A percentile compares a stretch with the other conserved stretches of the same genome.
phyloP scores from a whole-genome alignment of 2,888 invertebrate genomes.

The Pherbina coryleti region DNA sequence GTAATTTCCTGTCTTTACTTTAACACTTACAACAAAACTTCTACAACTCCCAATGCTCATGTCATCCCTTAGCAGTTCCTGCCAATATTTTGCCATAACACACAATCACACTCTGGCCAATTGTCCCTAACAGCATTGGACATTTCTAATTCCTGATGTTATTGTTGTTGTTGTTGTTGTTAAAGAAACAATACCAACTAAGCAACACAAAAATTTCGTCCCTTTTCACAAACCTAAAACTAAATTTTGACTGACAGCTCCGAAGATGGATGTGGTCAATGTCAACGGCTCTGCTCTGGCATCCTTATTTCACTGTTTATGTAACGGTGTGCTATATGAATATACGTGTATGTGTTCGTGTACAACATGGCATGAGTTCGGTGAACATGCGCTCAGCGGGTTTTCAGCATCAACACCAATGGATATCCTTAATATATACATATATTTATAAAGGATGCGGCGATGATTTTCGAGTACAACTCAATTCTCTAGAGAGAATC shows the following conservation, averaged over 20 bases:
- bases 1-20: conserved; percentile 13
- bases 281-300: conserved; percentile 47
- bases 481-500: not conserved
- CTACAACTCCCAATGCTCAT: not conserved
- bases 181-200: conserved; percentile 4
- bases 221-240: conserved; percentile 43
- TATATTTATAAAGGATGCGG: not conserved
- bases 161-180: not conserved
- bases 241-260: conserved; percentile 54
- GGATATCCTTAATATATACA: not conserved
- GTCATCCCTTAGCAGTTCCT: not conserved
- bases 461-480: not conserved
- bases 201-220: conserved; percentile 23
- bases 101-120: conserved; percentile 31
- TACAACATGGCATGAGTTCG: not conserved
- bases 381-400: not conserved
- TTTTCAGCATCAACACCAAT: not conserved
- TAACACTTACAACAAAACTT: not conserved
- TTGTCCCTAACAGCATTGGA: conserved; percentile 29
- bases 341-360: not conserved
- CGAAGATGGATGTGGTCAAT: conserved; percentile 59
- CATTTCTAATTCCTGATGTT: not conserved
- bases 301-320: not conserved
- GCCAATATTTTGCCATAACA: not conserved
- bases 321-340: not conserved